Evolutionary conservation across 1,140 invertebrate genomes (phyloP), one percentile per base, ranked within the genome.

Genomic region (Plectrocnemia conspersa): DNA sequence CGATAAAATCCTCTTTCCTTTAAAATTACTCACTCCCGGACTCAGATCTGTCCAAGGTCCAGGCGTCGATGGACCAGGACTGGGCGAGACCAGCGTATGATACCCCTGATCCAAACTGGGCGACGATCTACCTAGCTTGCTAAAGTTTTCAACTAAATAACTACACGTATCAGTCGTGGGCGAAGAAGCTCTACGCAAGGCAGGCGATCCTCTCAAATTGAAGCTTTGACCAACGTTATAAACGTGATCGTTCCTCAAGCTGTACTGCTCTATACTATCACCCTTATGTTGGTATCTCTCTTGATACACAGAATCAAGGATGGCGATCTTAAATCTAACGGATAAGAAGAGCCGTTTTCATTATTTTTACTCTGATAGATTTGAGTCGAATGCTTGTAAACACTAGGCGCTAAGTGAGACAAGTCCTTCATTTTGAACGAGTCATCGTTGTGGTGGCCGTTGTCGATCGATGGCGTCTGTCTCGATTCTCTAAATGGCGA

Each of bases 61-160:
- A 18, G 66, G 59, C 6, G 59, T 68, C 21, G 64, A 70, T 9
- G 63, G 72, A 46, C 58, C 68, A 45, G 74, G 75, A 58, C 74
- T 78, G 9, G 78, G 77, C 13, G 79, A 78, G 1, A 83, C 77
- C 45, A 85, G 66, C 1, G 83, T 85, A 60, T 84, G 82, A 66
- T 85, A 85, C n/a, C 83, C 83, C 64, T 84, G 78, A 64, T 84
- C 82, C 45, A 82, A 65, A 58, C 75, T 81, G 3, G 81, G 80
- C 50, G 72, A 75, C 36, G 74, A 70, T 56, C 77, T 68, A 23
- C 71, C 70, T 44, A 72, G 56, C 58, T 71, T 72, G 13, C 64
- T 60, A 56, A 69, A 72, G 58, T 67, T 72, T 41, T 72, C 68
- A 36, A 71, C 61, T 41, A 72, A 56, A 56, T 68, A 70, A 55